These are phyloP conservation scores for Heptranchias perlo DNA, from an alignment of 2,113 vertebrate species.

Conservation along the genomic window DNA sequence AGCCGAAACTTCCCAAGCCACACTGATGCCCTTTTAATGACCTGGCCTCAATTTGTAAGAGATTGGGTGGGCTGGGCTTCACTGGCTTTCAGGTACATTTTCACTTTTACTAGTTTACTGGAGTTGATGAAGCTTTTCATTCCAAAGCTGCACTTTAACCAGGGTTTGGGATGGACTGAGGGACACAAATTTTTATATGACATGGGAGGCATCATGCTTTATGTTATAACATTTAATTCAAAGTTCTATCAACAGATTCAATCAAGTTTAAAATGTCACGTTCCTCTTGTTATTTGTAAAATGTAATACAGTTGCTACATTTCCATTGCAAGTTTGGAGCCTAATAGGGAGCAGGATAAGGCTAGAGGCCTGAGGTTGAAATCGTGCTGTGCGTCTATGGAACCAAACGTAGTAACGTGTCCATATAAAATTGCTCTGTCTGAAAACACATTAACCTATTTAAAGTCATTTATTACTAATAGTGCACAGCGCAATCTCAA, in stretches of 20 bases:
- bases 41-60: background rate
- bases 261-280: background rate
- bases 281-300: slow-evolving; percentile 17
- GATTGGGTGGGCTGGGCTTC: background rate
- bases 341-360: background rate
- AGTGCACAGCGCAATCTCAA: background rate
- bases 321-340: background rate
- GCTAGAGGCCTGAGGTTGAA: background rate
- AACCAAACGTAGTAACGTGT: background rate
- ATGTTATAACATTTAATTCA: background rate
- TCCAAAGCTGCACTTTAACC: background rate
- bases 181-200: background rate
- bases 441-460: background rate
- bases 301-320: background rate
- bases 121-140: background rate
- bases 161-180: background rate
- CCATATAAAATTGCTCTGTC: background rate
- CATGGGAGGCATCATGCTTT: background rate
- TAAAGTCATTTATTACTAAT: slow-evolving; percentile 14
- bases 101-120: background rate
- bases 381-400: background rate
- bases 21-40: background rate
- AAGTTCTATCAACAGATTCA: background rate
- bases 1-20: background rate
- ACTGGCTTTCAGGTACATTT: background rate